These are phyloP conservation scores for Scopus umbretta DNA, from an alignment of 2,113 vertebrate genomes.

Conservation along the genomic window DNA sequence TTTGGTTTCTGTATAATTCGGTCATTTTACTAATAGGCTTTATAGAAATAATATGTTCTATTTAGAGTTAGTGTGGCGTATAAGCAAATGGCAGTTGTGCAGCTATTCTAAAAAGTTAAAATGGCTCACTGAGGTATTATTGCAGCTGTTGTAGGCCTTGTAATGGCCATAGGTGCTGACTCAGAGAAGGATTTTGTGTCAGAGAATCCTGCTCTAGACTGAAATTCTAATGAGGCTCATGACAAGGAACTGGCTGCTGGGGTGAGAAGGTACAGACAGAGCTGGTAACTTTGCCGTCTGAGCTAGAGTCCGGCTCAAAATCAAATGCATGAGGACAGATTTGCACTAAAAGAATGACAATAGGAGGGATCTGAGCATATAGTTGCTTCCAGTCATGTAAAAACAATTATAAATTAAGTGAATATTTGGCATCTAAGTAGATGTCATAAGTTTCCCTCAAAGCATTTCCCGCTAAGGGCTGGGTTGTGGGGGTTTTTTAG, in stretches of 20 bases:
- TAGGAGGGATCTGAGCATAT: background rate
- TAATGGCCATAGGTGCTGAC: constrained; percentile 50
- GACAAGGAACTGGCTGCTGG: background rate
- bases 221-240: background rate
- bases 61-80: constrained; percentile 48
- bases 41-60: constrained; percentile 47
- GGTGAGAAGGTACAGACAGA: background rate
- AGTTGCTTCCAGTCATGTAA: background rate
- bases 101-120: constrained; percentile 22
- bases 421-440: background rate
- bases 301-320: background rate
- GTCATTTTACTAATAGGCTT: constrained; percentile 53
- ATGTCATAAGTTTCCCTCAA: background rate
- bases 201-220: background rate
- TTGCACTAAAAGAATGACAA: background rate
- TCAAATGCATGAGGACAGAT: background rate
- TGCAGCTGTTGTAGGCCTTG: constrained; percentile 64
- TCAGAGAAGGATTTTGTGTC: constrained; percentile 17
- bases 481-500: background rate
- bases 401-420: background rate
- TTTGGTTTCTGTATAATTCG: constrained; percentile 2
- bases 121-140: constrained; percentile 51
- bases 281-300: background rate
- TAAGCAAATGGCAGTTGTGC: constrained; percentile 58
- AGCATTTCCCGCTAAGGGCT: background rate